Evolutionary conservation across 2,113 vertebrate species (phyloP).

Genomic region (Saguinus midas): DNA sequence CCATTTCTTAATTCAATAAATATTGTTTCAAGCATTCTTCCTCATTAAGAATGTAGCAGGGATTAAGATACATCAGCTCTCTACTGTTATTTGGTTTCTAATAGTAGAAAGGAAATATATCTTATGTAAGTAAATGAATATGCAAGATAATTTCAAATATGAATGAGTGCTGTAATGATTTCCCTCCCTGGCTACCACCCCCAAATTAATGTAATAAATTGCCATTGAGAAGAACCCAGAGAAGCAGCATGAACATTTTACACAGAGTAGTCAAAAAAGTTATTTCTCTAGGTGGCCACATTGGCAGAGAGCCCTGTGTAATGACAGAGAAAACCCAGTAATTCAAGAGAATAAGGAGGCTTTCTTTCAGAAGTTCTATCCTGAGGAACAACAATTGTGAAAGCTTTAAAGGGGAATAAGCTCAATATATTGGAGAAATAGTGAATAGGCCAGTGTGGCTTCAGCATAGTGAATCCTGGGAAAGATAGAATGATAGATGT

Average conservation of each 20-base stretch:
- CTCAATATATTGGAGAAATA: not conserved
- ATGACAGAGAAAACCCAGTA: not conserved
- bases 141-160: not conserved
- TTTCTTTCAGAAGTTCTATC: not conserved
- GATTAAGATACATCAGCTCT: not conserved
- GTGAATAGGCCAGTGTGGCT: not conserved
- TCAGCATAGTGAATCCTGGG: not conserved
- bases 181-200: not conserved
- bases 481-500: not conserved
- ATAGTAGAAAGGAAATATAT: not conserved
- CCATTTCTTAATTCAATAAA: slow-evolving; percentile 42
- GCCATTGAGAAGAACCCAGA: not conserved
- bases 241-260: not conserved
- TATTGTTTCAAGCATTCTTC: not conserved
- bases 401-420: not conserved
- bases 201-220: not conserved
- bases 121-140: not conserved
- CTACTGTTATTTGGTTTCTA: not conserved
- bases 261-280: not conserved
- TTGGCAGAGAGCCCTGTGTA: not conserved
- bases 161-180: not conserved
- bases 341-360: not conserved
- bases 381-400: not conserved
- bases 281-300: not conserved
- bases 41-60: not conserved